phyloP scores from a whole-genome alignment of 2,113 vertebrate genomes.

The Misgurnus mizolepis region DNA sequence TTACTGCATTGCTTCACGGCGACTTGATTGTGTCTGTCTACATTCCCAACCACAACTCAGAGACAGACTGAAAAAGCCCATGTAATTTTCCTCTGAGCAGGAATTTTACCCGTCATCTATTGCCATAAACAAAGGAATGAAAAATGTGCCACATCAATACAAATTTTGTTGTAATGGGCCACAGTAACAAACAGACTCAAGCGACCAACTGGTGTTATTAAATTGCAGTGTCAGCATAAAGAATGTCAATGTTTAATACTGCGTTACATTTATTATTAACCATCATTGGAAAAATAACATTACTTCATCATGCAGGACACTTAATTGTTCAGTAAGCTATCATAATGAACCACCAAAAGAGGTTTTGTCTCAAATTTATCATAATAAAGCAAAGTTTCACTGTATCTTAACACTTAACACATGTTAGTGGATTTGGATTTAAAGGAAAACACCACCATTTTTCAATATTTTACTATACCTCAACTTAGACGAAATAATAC shows the following conservation, averaged over 20 bases:
- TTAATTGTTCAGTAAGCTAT: too few species aligned
- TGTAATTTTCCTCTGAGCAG: neutral
- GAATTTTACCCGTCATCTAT: neutral
- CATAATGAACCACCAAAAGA: too few species aligned
- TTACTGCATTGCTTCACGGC: neutral
- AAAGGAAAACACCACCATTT: neutral
- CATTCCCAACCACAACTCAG: constrained; percentile 1
- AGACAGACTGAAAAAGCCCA: neutral
- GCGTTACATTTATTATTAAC: too few species aligned
- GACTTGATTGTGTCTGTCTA: constrained; percentile 7
- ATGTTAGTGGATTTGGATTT: constrained; percentile 22
- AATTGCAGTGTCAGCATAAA: too few species aligned
- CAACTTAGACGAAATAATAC: too few species aligned
- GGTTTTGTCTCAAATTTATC: too few species aligned
- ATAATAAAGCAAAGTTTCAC: neutral
- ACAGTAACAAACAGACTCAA: too few species aligned
- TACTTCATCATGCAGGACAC: too few species aligned
- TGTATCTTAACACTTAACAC: constrained; percentile 1
- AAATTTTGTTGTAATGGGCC: neutral
- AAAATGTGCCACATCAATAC: neutral
- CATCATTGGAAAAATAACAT: too few species aligned
- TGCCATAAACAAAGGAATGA: neutral
- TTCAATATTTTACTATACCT: too few species aligned
- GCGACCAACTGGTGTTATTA: too few species aligned
- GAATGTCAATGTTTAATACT: too few species aligned